These are phyloP conservation scores for Scaptomyza tumidula DNA, from an alignment of 2,888 invertebrate species.

Conservation along the genomic window DNA sequence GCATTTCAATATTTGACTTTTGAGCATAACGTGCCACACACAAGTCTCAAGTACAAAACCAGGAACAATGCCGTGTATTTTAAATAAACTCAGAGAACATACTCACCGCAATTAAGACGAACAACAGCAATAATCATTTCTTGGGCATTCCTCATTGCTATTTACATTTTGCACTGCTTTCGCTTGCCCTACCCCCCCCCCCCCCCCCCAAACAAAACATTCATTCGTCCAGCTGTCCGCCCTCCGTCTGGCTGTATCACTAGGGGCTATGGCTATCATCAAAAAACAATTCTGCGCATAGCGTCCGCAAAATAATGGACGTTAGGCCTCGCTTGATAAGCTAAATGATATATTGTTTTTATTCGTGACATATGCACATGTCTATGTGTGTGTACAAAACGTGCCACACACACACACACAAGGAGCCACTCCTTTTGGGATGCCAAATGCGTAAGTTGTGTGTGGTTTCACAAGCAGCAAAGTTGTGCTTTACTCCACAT, in stretches of 20 bases:
- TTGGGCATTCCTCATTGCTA: slow-evolving; percentile 57
- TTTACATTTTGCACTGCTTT: slow-evolving; percentile 51
- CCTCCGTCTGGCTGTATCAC: slow-evolving; percentile 22
- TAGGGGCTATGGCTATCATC: slow-evolving; percentile 66
- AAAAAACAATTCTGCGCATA: slow-evolving; percentile 76
- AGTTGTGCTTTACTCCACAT: slow-evolving; percentile 54
- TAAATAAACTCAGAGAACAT: slow-evolving; percentile 54
- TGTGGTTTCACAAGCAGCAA: slow-evolving; percentile 44
- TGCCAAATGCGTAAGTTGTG: slow-evolving; percentile 63
- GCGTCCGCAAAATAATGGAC: slow-evolving; percentile 77
- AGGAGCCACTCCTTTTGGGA: slow-evolving; percentile 45
- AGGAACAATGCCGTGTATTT: slow-evolving; percentile 44
- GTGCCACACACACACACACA: slow-evolving; percentile 23
- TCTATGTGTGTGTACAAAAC: slow-evolving; percentile 32
- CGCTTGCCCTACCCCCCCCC: slow-evolving; percentile 4
- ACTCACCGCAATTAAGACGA: slow-evolving; percentile 7
- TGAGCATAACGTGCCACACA: slow-evolving; percentile 6
- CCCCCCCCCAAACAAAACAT: neutral
- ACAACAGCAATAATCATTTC: slow-evolving; percentile 70
- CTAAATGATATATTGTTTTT: slow-evolving; percentile 79
- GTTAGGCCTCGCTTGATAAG: slow-evolving; percentile 77
- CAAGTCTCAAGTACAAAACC: neutral
- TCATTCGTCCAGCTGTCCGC: slow-evolving; percentile 10
- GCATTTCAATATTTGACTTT: slow-evolving; percentile 39
- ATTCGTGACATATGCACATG: slow-evolving; percentile 73